Evolutionary conservation across 2,113 vertebrate species (phyloP).

Genomic region (Podarcis cretensis): DNA sequence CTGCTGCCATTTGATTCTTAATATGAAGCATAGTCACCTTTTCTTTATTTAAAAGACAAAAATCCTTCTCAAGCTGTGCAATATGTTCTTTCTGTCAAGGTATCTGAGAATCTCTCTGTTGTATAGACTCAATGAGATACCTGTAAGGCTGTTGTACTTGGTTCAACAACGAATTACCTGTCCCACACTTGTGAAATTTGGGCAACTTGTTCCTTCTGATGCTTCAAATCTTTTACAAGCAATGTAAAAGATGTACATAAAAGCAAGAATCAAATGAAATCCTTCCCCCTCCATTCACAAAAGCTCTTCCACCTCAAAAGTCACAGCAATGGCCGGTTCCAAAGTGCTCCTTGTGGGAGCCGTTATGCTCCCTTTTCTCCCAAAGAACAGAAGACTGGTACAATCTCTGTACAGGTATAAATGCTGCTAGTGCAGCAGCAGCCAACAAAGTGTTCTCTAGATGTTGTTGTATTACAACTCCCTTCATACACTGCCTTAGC

Average conservation of each 20-base stretch:
- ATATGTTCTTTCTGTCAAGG: conserved; percentile 78
- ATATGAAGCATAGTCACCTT: conserved; percentile 85
- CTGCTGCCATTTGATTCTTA: conserved; percentile 96
- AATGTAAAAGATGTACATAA: not conserved
- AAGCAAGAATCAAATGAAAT: not conserved
- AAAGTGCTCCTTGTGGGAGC: too few species aligned
- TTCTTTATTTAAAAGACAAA: conserved; percentile 93
- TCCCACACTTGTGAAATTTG: conserved; percentile 76
- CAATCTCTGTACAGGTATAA: too few species aligned
- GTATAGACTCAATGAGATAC: conserved; percentile 91
- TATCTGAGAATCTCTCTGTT: conserved; percentile 90
- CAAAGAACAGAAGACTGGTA: too few species aligned
- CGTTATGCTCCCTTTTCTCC: too few species aligned
- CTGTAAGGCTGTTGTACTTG: conserved; percentile 93
- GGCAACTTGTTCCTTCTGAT: too few species aligned
- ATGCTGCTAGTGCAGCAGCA: too few species aligned
- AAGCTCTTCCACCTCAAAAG: too few species aligned
- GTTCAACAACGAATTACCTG: conserved; percentile 86
- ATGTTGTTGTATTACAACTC: too few species aligned
- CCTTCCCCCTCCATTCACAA: not conserved
- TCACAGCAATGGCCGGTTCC: too few species aligned
- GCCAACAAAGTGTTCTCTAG: too few species aligned
- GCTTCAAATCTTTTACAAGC: too few species aligned
- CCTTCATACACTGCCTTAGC: too few species aligned
- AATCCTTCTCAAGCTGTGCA: conserved; percentile 84